Base-by-base conservation (phyloP, 2,888 invertebrate genomes). In the Caenorhabditis panamensis region DNA sequence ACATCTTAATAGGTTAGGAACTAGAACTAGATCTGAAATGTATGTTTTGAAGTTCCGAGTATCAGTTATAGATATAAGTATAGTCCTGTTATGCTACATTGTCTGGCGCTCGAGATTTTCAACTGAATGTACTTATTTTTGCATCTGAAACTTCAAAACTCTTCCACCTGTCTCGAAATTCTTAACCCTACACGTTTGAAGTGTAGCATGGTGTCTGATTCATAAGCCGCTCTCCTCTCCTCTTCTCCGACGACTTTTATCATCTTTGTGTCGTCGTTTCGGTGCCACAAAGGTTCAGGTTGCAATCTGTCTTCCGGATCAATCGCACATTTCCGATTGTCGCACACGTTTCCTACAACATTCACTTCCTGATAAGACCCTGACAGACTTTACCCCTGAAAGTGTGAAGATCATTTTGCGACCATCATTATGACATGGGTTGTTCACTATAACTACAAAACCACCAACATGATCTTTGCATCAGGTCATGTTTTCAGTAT, bases 261-360 rank as follows among this genome's bases (percentile, higher is more conserved):
- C 49, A 54, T 59, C 59, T 20, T 22, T n/a, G 16, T 36, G 4
- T 16, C 37, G 18, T 2, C 16, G 4, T 26, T 4, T 6, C 53
- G 24, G 24, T 53, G 56, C n/a, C 36, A 37, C 36, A 59, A 59
- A 59, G 24, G 11, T 41, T 59, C 37, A 28, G 63, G 44, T 62
- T 62, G 62, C 20, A n/a, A n/a, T 54, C 36, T 36, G 51, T 53
- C 54, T 62, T 59, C 64, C 75, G 66, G 75, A 75, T 75, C 66
- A 67, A 67, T 67, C 61, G 51, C 37, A 26, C 59, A 9, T 56
- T 58, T 73, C 51, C 49, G 11, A 49, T 41, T 63, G 36, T 54
- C 47, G 37, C 36, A 54, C 64, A 73, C 66, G 59, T 73, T 58
- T 44, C 56, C 41, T 41, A 41, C 47, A 47, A 20, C 16, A 41